phyloP scores from a whole-genome alignment of 2,888 invertebrate genomes.

The Tipula lateralis region DNA sequence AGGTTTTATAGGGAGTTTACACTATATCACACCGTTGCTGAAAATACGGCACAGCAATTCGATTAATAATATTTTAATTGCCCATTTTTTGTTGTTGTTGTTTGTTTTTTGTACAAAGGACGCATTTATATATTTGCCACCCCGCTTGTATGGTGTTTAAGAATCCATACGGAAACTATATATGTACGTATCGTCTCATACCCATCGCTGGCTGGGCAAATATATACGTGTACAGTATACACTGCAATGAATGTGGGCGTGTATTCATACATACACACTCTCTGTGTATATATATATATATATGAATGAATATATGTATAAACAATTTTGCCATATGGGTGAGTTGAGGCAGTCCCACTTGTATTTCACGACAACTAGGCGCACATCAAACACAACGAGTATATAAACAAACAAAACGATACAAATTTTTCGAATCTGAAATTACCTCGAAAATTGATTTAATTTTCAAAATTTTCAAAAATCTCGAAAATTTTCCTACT shows the following conservation, averaged over 20 bases:
- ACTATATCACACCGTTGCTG: background rate
- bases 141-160: background rate
- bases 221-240: background rate
- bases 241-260: background rate
- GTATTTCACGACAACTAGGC: slow-evolving; percentile 35
- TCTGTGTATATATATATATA: background rate
- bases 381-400: background rate
- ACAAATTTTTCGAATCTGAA: background rate
- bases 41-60: background rate
- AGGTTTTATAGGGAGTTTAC: background rate
- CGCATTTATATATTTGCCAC: background rate
- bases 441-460: background rate
- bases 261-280: background rate
- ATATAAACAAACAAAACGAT: background rate
- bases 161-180: background rate
- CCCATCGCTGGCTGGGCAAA: background rate
- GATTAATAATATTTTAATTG: background rate
- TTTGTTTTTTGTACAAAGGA: background rate
- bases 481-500: background rate
- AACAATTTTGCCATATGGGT: background rate
- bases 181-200: background rate
- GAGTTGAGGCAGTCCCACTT: slow-evolving; percentile 42
- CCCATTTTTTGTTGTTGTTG: background rate
- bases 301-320: too few species aligned
- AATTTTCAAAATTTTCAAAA: background rate